Percentiles rank a stretch among this genome's conserved stretches.
Evolutionary conservation across 2,888 invertebrate genomes (phyloP).

Genomic region (Polydrusus cervinus): DNA sequence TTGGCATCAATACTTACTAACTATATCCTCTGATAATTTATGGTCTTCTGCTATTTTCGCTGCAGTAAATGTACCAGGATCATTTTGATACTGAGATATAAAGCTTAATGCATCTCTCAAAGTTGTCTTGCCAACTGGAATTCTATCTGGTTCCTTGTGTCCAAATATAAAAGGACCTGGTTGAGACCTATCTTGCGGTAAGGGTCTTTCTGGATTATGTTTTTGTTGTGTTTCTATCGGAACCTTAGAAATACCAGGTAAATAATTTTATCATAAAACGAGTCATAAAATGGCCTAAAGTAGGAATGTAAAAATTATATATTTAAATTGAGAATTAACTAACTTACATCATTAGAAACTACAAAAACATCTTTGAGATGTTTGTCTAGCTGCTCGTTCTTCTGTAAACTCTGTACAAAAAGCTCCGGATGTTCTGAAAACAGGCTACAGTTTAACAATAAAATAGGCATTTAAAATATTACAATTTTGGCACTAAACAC

Average conservation of each 20-base stretch:
- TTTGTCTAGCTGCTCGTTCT: conserved; percentile 77
- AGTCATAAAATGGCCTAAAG: too few relatives aligned
- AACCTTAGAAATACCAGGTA: conserved; percentile 37
- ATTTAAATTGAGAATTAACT: neutral
- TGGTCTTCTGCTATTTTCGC: conserved; percentile 80
- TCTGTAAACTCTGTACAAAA: conserved; percentile 76
- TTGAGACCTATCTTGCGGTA: conserved; percentile 76
- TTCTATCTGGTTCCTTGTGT: conserved; percentile 74
- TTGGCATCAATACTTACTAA: conserved; percentile 73
- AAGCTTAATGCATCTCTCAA: conserved; percentile 79
- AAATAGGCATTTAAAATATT: conserved; percentile 15
- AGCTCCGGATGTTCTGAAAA: conserved; percentile 76
- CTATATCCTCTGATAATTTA: conserved; percentile 77
- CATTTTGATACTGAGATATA: conserved; percentile 77
- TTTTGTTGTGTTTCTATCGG: conserved; percentile 63
- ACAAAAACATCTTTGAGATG: conserved; percentile 84
- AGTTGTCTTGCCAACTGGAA: conserved; percentile 79
- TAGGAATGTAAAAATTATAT: neutral
- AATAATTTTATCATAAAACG: too few relatives aligned
- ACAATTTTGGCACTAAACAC: neutral
- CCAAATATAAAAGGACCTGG: conserved; percentile 79
- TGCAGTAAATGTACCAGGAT: conserved; percentile 76
- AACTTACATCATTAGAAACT: conserved; percentile 73
- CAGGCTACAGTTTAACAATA: neutral
- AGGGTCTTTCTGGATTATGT: conserved; percentile 71